These are phyloP conservation scores for Siniperca obscura DNA, from an alignment of 2,797 vertebrate genomes.

Conservation along the genomic window DNA sequence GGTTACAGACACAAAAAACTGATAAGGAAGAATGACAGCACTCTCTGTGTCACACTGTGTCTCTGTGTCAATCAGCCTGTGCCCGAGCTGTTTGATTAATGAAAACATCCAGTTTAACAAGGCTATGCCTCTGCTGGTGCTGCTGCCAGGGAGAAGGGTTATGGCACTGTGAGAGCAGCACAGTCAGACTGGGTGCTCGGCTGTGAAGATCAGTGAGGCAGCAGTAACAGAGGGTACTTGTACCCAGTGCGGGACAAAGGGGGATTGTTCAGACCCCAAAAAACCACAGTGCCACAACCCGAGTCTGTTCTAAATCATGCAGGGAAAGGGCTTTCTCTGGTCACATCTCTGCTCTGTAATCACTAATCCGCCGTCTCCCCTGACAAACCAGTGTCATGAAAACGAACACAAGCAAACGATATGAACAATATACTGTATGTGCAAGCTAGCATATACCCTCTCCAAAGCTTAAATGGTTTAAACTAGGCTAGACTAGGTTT, in stretches of 20 bases:
- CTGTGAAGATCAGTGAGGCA: constrained; percentile 70
- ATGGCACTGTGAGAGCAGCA: constrained; percentile 49
- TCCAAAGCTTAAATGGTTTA: neutral
- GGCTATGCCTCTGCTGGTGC: constrained; percentile 46
- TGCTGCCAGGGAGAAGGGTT: constrained; percentile 48
- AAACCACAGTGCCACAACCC: constrained; percentile 55
- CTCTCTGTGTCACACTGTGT: constrained; percentile 38
- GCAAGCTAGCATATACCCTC: neutral
- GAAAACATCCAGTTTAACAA: constrained; percentile 61
- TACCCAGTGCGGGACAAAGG: constrained; percentile 75
- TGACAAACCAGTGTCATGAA: constrained; percentile 34
- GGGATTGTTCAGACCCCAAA: constrained; percentile 74
- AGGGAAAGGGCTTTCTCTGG: constrained; percentile 39
- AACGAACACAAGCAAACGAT: constrained; percentile 17
- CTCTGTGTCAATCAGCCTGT: constrained; percentile 39
- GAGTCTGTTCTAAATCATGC: constrained; percentile 65
- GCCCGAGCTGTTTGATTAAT: constrained; percentile 54
- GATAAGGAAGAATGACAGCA: constrained; percentile 12
- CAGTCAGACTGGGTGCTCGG: constrained; percentile 55
- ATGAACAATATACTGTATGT: constrained; percentile 1
- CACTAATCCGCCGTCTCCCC: constrained; percentile 33
- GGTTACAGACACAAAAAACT: neutral
- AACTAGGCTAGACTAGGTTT: neutral
- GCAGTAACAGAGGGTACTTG: constrained; percentile 80
- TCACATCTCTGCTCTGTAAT: constrained; percentile 51